A percentile compares a stretch with the other conserved stretches of the same genome.
These are phyloP conservation scores for Oscheius myriophilus DNA, from an alignment of 2,888 invertebrate species.

Conservation along the genomic window DNA sequence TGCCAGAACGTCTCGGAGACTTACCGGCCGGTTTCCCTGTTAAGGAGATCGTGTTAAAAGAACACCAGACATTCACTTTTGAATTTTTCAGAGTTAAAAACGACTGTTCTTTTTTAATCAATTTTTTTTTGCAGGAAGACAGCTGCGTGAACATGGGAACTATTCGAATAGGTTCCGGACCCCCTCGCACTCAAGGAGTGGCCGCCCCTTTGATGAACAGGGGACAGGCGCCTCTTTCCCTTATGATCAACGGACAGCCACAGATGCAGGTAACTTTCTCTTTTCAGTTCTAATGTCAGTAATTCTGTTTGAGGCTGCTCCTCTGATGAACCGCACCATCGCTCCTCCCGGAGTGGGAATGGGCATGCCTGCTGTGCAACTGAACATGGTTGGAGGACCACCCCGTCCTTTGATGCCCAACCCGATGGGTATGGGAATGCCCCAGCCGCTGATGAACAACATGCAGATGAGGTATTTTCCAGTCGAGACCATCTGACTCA, in stretches of 20 bases:
- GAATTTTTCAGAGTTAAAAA: too few relatives aligned
- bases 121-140: slow-evolving; percentile 34
- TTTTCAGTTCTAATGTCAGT: slow-evolving; percentile 26
- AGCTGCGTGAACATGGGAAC: slow-evolving; percentile 62
- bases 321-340: slow-evolving; percentile 26
- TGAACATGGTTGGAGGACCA: slow-evolving; percentile 3
- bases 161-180: slow-evolving; percentile 55
- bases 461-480: slow-evolving; percentile 11
- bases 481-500: not conserved
- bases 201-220: slow-evolving; percentile 12
- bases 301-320: slow-evolving; percentile 10
- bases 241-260: slow-evolving; percentile 32
- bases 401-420: slow-evolving; percentile 18
- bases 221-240: slow-evolving; percentile 9
- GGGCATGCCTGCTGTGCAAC: slow-evolving; percentile 6
- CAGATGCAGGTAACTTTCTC: slow-evolving; percentile 24
- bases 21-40: slow-evolving; percentile 41
- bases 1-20: slow-evolving; percentile 27
- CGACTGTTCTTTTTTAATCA: too few relatives aligned
- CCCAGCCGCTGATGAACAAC: slow-evolving; percentile 21
- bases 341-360: slow-evolving; percentile 27
- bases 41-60: slow-evolving; percentile 41
- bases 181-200: not conserved
- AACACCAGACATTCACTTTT: slow-evolving; percentile 33
- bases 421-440: slow-evolving; percentile 1